Evolutionary conservation across 2,113 vertebrate species (phyloP).

Genomic region (Cranoglanis bouderius): DNA sequence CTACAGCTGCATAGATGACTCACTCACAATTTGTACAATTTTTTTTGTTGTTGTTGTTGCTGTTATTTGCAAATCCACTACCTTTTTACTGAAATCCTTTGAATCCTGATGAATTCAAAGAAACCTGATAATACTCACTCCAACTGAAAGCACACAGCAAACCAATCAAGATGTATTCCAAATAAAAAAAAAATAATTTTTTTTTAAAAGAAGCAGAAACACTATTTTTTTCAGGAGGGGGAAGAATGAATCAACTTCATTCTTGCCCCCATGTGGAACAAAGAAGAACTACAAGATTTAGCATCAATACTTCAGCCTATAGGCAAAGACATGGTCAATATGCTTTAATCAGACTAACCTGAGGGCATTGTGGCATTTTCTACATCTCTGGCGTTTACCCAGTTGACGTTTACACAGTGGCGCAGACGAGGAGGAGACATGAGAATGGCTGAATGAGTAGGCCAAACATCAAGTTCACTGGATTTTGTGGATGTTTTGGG

Average conservation of each 20-base stretch:
- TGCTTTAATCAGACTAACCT: constrained; percentile 26
- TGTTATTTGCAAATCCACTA: constrained; percentile 36
- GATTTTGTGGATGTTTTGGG: neutral
- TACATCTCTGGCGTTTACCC: neutral
- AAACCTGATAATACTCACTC: neutral
- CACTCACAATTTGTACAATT: constrained; percentile 24
- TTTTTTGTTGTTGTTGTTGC: neutral
- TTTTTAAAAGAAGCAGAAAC: neutral
- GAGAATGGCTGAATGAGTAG: neutral
- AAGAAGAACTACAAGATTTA: constrained; percentile 15
- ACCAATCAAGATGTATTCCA: constrained; percentile 33
- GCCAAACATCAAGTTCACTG: neutral
- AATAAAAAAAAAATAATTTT: neutral
- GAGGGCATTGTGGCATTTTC: neutral
- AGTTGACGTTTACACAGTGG: neutral
- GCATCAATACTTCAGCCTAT: neutral
- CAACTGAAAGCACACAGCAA: constrained; percentile 28
- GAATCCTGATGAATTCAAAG: constrained; percentile 11
- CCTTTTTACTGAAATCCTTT: constrained; percentile 13
- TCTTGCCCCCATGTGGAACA: constrained; percentile 55
- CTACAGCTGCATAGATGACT: constrained; percentile 52
- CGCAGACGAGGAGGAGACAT: neutral
- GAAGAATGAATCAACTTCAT: constrained; percentile 21
- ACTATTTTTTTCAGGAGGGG: constrained; percentile 5
- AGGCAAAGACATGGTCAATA: constrained; percentile 28